phyloP scores from a whole-genome alignment of 23 tunicate genomes.

The Diplosoma virens region DNA sequence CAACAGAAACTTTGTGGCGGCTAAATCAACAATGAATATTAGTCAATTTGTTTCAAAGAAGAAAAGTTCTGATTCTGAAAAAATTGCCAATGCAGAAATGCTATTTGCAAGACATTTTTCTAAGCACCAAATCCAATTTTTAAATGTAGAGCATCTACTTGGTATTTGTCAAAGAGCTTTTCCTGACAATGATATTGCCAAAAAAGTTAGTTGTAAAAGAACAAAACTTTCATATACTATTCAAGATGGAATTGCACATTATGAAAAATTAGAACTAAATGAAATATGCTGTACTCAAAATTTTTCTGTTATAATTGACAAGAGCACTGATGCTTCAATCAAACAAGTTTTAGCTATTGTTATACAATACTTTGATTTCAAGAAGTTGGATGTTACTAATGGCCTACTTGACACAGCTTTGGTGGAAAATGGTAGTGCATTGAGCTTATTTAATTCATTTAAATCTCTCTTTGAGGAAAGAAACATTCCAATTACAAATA shows the following conservation, averaged over 20 bases:
- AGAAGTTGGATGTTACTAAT: neutral
- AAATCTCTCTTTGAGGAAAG: neutral
- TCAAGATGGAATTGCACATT: conserved; percentile 1
- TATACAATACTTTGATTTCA: neutral
- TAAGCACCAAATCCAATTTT: too few relatives aligned
- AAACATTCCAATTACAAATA: conserved; percentile 4
- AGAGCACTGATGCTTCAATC: conserved; percentile 9
- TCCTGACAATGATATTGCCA: too few relatives aligned
- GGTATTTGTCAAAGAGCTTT: too few relatives aligned
- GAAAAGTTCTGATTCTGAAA: too few relatives aligned
- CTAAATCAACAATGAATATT: too few relatives aligned
- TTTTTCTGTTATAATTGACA: neutral
- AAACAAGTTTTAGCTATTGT: neutral
- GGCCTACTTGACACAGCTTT: neutral
- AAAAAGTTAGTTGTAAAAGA: neutral
- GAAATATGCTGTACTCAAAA: neutral
- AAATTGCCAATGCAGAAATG: too few relatives aligned
- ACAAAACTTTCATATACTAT: neutral
- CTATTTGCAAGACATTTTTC: too few relatives aligned
- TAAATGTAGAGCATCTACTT: too few relatives aligned
- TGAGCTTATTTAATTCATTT: neutral
- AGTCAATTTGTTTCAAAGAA: too few relatives aligned
- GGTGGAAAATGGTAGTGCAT: neutral
- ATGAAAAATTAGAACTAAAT: neutral
- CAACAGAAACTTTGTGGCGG: too few relatives aligned